Conservation (phyloP, 2,113 vertebrate species). For the Elephas maximus region DNA sequence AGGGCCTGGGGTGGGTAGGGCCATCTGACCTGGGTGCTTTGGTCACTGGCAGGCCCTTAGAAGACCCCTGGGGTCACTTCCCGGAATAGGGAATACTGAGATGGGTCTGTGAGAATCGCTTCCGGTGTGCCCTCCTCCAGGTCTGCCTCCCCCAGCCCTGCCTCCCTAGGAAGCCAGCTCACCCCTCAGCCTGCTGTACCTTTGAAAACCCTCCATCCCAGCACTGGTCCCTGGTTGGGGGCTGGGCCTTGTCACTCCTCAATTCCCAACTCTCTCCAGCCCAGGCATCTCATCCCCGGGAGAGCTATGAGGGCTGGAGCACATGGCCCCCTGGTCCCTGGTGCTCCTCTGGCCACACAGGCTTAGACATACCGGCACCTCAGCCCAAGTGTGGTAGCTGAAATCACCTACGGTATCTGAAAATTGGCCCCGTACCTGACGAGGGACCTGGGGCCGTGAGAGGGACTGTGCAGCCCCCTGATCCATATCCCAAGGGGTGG, state of each 20-base stretch:
- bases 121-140: not conserved
- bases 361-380: not conserved
- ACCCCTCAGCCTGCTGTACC: not conserved
- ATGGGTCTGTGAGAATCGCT: too few species aligned
- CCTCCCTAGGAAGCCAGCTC: not conserved
- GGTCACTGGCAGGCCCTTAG: not conserved
- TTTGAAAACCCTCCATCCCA: not conserved
- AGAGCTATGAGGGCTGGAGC: not conserved
- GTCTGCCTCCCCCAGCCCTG: rapidly evolving
- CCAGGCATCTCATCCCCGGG: not conserved
- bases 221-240: not conserved
- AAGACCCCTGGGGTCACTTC: not conserved
- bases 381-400: not conserved
- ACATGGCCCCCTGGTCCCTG: not conserved
- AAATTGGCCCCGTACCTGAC: not conserved
- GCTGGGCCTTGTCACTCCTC: not conserved
- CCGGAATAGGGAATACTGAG: not conserved
- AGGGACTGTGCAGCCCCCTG: not conserved
- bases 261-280: not conserved
- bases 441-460: not conserved
- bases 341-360: not conserved
- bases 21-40: not conserved
- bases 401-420: not conserved
- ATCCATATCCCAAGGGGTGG: not conserved
- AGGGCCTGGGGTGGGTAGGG: not conserved